These are phyloP conservation scores for Parasteatoda lunata DNA, from an alignment of 2,888 invertebrate genomes.

Conservation along the genomic window DNA sequence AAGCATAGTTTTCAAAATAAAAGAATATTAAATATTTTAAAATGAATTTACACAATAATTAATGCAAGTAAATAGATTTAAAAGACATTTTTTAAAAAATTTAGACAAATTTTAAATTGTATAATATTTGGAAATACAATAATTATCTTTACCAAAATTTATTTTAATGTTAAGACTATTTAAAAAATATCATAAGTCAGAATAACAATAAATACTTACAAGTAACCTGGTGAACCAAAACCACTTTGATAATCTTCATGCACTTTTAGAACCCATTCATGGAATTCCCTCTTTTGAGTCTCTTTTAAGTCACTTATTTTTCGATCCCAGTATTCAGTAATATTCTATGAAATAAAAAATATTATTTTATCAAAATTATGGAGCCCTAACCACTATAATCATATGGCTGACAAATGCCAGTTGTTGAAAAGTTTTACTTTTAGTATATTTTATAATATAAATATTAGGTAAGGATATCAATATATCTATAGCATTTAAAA, in stretches of 20 bases:
- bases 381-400: not conserved
- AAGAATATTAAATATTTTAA: too few relatives aligned
- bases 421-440: not conserved
- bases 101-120: too few relatives aligned
- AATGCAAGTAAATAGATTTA: too few relatives aligned
- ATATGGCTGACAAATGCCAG: not conserved
- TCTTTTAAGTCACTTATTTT: slow-evolving; percentile 88
- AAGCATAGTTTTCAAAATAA: too few relatives aligned
- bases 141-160: too few relatives aligned
- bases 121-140: too few relatives aligned
- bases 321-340: slow-evolving; percentile 85
- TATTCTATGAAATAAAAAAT: slow-evolving; percentile 78
- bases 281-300: slow-evolving; percentile 88
- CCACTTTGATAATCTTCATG: slow-evolving; percentile 81
- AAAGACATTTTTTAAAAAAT: too few relatives aligned
- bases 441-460: not conserved
- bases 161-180: too few relatives aligned
- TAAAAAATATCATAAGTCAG: too few relatives aligned
- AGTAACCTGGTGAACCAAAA: slow-evolving; percentile 72
- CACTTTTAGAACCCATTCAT: slow-evolving; percentile 90
- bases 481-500: not conserved
- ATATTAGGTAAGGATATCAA: not conserved
- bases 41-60: too few relatives aligned
- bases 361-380: not conserved
- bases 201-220: slow-evolving; percentile 29